Evolutionary conservation across 2,888 invertebrate species (phyloP).

Genomic region (Amphipoea oculea): DNA sequence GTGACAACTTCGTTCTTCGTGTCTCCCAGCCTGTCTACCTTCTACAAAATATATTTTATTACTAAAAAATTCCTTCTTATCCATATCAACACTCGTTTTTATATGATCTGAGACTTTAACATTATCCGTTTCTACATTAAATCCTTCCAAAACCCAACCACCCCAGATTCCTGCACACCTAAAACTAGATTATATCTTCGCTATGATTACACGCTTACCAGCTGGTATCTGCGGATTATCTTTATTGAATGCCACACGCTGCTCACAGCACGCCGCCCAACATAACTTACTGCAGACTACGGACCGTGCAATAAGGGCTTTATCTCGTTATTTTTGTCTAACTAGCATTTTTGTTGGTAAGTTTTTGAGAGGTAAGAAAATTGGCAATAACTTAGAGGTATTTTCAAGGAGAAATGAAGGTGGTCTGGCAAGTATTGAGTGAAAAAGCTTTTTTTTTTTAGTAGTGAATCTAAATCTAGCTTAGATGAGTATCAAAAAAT

Average conservation of each 20-base stretch:
- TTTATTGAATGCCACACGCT: constrained; percentile 89
- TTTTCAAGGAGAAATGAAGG: constrained; percentile 22
- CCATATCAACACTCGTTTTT: not conserved
- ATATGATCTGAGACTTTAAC: not conserved
- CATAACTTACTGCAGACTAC: constrained; percentile 69
- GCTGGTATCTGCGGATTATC: constrained; percentile 83
- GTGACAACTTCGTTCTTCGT: not conserved
- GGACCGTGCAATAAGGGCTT: constrained; percentile 60
- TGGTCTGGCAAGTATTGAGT: not conserved
- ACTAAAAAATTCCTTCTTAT: not conserved
- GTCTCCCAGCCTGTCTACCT: not conserved
- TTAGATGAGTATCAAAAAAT: not conserved
- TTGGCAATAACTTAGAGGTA: constrained; percentile 42
- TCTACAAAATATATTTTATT: not conserved
- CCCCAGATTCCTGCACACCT: constrained; percentile 39
- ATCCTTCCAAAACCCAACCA: constrained; percentile 19
- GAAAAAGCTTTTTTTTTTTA: not conserved
- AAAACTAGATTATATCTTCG: constrained; percentile 52
- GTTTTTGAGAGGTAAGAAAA: constrained; percentile 43
- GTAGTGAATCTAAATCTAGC: not conserved
- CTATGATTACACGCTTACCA: constrained; percentile 61
- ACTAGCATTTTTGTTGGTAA: constrained; percentile 51
- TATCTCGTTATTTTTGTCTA: constrained; percentile 66
- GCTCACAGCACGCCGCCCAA: constrained; percentile 79
- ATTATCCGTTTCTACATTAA: not conserved